A percentile compares a stretch with the other conserved stretches of the same genome.
These are phyloP conservation scores for Dromococcyx pavoninus DNA, from an alignment of 2,797 vertebrate species.

Conservation along the genomic window DNA sequence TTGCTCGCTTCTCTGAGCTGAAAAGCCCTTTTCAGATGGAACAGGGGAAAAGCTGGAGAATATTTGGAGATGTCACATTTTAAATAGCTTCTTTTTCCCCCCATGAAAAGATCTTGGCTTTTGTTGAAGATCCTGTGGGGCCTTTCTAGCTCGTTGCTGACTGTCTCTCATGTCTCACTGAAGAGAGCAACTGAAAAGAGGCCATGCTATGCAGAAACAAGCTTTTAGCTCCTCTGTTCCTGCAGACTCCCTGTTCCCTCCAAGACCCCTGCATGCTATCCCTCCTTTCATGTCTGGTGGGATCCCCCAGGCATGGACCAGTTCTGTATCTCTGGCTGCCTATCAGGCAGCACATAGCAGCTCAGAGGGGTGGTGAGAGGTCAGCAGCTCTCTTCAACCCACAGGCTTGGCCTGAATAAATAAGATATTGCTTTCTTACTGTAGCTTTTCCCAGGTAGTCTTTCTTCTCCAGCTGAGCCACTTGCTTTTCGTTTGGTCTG, in stretches of 20 bases:
- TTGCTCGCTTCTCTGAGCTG: neutral
- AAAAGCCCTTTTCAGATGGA: neutral
- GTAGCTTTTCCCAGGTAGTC: constrained; percentile 95
- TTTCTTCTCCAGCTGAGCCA: constrained; percentile 94
- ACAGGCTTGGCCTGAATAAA: neutral
- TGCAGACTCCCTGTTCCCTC: neutral
- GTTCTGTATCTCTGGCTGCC: neutral
- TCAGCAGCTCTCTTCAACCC: neutral
- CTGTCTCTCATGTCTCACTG: neutral
- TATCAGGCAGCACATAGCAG: neutral
- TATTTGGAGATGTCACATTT: neutral
- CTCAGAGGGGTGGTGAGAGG: neutral
- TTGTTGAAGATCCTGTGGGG: neutral
- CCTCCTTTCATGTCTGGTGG: neutral
- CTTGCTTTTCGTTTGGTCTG: constrained; percentile 90
- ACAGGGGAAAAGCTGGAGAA: neutral
- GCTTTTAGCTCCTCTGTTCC: neutral
- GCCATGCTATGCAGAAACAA: neutral
- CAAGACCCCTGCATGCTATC: fast-evolving
- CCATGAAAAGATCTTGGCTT: neutral
- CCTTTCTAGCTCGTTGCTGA: neutral
- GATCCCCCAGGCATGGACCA: neutral
- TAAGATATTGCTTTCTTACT: constrained; percentile 73
- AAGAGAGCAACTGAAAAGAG: neutral
- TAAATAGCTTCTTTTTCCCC: neutral